Evolutionary conservation across 1,140 invertebrate species (phyloP).

Genomic region (Chironomus striatipennis): DNA sequence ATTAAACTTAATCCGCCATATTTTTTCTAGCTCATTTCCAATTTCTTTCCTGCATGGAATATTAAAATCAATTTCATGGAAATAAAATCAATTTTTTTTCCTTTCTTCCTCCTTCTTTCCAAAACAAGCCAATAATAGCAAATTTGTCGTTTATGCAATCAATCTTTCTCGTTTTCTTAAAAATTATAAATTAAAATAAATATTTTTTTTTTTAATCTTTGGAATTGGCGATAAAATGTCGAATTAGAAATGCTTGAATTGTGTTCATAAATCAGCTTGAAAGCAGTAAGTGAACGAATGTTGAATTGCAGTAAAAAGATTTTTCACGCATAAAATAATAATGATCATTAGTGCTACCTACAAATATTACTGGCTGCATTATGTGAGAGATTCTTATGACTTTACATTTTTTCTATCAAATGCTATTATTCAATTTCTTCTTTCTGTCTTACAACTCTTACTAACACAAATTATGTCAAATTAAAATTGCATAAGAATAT

Average conservation of each 20-base stretch:
- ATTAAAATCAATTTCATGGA: background rate
- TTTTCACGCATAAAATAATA: too few relatives aligned
- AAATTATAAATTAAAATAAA: background rate
- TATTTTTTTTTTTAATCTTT: background rate
- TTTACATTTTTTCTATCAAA: background rate
- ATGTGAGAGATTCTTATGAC: too few relatives aligned
- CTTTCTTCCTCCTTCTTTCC: background rate
- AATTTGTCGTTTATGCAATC: background rate
- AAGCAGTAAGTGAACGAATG: too few relatives aligned
- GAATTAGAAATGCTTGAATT: background rate
- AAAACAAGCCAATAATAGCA: background rate
- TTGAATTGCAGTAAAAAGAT: too few relatives aligned
- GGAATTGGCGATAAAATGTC: background rate
- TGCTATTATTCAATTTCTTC: background rate
- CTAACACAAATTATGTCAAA: background rate
- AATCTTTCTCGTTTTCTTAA: background rate
- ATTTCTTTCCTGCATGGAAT: background rate
- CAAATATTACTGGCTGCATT: too few relatives aligned
- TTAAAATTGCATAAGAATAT: constrained; percentile 4
- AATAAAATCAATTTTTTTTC: too few relatives aligned
- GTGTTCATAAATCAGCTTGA: too few relatives aligned
- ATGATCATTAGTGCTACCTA: too few relatives aligned
- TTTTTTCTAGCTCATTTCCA: too few relatives aligned
- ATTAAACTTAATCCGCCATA: too few relatives aligned
- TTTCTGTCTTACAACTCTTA: background rate